A percentile compares a stretch with the other conserved stretches of the same genome.
phyloP scores from a whole-genome alignment of 2,113 vertebrate genomes.

The Stomatorhinus ivindoensis region DNA sequence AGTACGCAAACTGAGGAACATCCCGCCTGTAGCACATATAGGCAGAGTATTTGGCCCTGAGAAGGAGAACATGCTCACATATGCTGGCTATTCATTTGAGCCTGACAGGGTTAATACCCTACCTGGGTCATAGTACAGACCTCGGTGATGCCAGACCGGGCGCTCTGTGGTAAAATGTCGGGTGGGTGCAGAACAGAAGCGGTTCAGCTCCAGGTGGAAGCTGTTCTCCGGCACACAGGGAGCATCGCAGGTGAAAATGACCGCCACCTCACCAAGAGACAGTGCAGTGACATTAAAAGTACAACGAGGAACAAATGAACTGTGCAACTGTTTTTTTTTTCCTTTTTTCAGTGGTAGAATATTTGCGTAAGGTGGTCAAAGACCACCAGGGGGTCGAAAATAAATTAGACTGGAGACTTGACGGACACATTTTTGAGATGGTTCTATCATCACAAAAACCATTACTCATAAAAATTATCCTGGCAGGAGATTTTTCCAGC shows the following conservation, averaged over 20 bases:
- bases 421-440: background rate
- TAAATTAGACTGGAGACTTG: background rate
- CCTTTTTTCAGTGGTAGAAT: background rate
- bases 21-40: background rate
- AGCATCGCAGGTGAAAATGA: background rate
- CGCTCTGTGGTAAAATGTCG: background rate
- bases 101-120: background rate
- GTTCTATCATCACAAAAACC: background rate
- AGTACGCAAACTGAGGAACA: background rate
- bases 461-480: constrained; percentile 1
- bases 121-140: background rate
- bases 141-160: background rate
- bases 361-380: background rate
- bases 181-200: background rate
- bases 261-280: background rate
- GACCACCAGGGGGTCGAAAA: background rate
- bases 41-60: background rate
- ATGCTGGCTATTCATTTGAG: background rate
- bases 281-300: background rate
- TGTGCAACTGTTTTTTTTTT: background rate
- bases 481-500: background rate
- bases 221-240: background rate
- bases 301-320: background rate
- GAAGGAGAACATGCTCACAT: background rate
- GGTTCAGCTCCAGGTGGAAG: background rate